A percentile compares a stretch with the other conserved stretches of the same genome.
These are phyloP conservation scores for Etheostoma perlongum DNA, from an alignment of 2,797 vertebrate genomes.

Conservation along the genomic window DNA sequence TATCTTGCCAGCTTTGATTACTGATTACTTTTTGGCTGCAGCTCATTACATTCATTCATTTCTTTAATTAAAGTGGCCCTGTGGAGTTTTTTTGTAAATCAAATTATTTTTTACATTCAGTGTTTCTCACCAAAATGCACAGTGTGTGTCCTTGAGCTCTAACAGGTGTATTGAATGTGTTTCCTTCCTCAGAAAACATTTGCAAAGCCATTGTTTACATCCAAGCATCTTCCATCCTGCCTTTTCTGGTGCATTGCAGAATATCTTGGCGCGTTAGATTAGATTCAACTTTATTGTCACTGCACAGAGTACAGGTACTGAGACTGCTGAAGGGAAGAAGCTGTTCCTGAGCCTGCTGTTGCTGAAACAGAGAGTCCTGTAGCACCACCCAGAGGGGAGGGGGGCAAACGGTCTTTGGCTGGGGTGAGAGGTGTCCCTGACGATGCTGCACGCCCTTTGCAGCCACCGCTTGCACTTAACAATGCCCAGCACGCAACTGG, in stretches of 20 bases:
- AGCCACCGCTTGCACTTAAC: too few species aligned
- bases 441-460: too few species aligned
- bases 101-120: neutral
- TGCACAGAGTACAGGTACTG: too few species aligned
- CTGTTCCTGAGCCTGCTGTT: neutral
- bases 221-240: neutral
- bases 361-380: neutral
- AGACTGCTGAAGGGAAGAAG: neutral
- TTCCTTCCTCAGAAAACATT: neutral
- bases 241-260: neutral
- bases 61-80: conserved; percentile 20
- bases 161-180: neutral
- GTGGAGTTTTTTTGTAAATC: conserved; percentile 16
- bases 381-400: too few species aligned
- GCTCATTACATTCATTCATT: conserved; percentile 22
- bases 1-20: conserved; percentile 23
- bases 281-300: neutral
- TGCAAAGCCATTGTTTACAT: neutral
- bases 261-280: neutral
- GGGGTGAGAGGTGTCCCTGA: too few species aligned
- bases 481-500: neutral
- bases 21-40: conserved; percentile 26
- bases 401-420: too few species aligned
- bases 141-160: neutral
- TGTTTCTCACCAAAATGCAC: neutral